Base-by-base conservation (phyloP, 2,797 vertebrate species). In the Peromyscus aztecus region DNA sequence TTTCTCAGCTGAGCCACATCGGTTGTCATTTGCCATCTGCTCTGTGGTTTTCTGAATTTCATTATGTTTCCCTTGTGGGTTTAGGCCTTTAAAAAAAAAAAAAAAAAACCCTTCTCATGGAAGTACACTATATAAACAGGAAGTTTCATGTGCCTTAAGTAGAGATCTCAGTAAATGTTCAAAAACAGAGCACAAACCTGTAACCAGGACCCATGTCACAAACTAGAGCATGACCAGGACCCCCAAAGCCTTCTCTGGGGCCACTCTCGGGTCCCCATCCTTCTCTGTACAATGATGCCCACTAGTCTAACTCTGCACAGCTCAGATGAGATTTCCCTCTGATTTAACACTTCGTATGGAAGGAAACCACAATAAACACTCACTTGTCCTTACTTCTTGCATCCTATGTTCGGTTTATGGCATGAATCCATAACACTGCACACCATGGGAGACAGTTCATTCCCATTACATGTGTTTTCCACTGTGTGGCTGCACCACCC, bases 1-100 rank as follows among this genome's bases (percentile, higher is more conserved):
- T 93, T 94, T 94, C 84, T 97, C 85, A 92, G 65, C 55, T 96
- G 81, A 95, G 57, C 40, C 77, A 21, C 67, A 94, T 95, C 59
- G 69, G 31, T 82, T 95, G 69, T 71, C 89, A 84, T 69, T 87
- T n/a, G 84, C 93, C 84, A 95, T 95, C 93, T 95, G 84, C 76
- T 96, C 82, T 88, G 40, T 52, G 83, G 63, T 63, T 93, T 23
- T 43, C 81, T 29, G 69, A 87, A 83, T 91, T 95, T 86, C 90
- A 89, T 94, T 91, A 90, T 93, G 67, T 82, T 94, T 57, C 95
- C 80, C 57, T 86, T 83, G 37, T 78, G 55, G 84, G 40, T 46
- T 91, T 75, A 75, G 83, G 80, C n/a, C 76, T 91, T 97, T 95
- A n/a, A 4, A 93, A n/a, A n/a, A n/a, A n/a, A 52, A 13, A 52